Evolutionary conservation across 1,140 invertebrate species (phyloP), one percentile per base, ranked within the genome.

Genomic region (Chironomus tepperi): DNA sequence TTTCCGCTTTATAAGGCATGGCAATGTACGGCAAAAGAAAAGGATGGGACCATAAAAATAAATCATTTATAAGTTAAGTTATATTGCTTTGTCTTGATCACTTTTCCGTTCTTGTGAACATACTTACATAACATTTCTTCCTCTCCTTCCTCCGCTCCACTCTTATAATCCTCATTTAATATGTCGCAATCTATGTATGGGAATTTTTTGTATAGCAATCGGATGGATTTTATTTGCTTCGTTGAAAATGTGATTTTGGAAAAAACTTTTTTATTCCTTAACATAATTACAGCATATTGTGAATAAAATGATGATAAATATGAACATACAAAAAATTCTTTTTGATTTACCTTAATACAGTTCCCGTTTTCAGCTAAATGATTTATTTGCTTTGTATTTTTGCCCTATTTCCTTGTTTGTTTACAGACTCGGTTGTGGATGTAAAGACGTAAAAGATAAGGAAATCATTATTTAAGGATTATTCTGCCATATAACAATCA

Each of bases 31-130:
- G 43, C 6, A 43, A n/a, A 57, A 57, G 65, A 70, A 70, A 67
- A 18, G 65, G 65, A 70, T 70, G 19, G 65, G 19, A 18, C 16
- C 10, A 70, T 70, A 70, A 70, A 70, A 70, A 70, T 70, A 70
- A 70, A 70, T 70, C 65, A 70, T 70, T 70, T 70, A 70, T 70
- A 70, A 70, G 65, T 70, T 70, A 70, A 70, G 15, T 70, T 70
- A 70, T 70, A 19, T 70, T 19, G 16, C 19, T 18, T 70, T 70
- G 16, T 70, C 65, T 70, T 70, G 65, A 70, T 70, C 65, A 70
- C 65, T 70, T 70, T 70, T 57, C n/a, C 24, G 24, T 57, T 57
- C n/a, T 57, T 57, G 47, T 57, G 9, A 57, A 12, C 47, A 10
- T n/a, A n/a, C n/a, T 10, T 57, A 57, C 47, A 7, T n/a, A 57